Conservation (phyloP, 2,113 vertebrate species). For the Jaculus jaculus region DNA sequence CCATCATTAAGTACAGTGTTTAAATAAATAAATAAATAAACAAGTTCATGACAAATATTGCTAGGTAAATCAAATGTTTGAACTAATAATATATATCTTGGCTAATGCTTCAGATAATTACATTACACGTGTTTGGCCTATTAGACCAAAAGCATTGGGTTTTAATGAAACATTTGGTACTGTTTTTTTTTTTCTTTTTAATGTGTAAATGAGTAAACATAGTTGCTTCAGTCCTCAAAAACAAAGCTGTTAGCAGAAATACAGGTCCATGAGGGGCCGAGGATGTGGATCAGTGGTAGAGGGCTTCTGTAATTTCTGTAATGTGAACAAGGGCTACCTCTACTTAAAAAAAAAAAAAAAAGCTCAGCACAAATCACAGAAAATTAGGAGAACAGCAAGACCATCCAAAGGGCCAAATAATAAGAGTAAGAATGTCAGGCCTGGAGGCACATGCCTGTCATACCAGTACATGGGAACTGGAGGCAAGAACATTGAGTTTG, state of each 20-base stretch:
- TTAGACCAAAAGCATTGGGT: constrained; percentile 66
- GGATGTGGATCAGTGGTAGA: neutral
- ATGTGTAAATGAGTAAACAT: neutral
- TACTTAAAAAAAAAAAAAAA: neutral
- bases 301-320: neutral
- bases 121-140: constrained; percentile 69
- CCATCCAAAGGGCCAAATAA: neutral
- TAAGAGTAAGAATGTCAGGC: neutral
- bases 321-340: no score
- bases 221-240: constrained; percentile 46
- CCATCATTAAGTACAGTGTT: constrained; percentile 59
- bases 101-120: constrained; percentile 75
- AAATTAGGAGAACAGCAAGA: neutral
- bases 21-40: constrained; percentile 79
- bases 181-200: constrained; percentile 17
- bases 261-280: neutral
- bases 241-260: neutral
- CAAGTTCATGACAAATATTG: constrained; percentile 51
- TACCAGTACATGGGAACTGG: neutral
- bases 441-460: neutral
- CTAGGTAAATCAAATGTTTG: constrained; percentile 78
- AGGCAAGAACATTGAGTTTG: neutral
- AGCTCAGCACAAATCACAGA: neutral
- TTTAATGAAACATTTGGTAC: constrained; percentile 64
- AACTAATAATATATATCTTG: constrained; percentile 78